phyloP scores from a whole-genome alignment of 2,888 invertebrate species.

The Xestoiulus laeticollis region DNA sequence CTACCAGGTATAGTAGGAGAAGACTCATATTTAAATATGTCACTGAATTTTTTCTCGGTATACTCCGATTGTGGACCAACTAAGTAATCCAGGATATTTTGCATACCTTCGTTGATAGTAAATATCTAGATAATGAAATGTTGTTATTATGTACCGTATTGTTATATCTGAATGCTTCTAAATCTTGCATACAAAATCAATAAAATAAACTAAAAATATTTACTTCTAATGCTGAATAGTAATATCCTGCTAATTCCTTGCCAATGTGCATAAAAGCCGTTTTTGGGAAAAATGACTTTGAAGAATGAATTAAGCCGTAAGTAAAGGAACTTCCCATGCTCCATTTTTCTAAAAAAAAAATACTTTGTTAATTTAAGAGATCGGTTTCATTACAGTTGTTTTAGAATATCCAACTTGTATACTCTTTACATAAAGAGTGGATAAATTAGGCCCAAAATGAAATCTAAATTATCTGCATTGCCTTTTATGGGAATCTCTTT shows the following conservation, averaged over 20 bases:
- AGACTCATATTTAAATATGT: slow-evolving; percentile 44
- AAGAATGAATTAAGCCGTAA: not conserved
- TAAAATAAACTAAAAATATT: not conserved
- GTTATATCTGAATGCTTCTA: not conserved
- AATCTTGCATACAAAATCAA: not conserved
- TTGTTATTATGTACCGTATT: not conserved
- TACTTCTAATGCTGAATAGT: slow-evolving; percentile 51
- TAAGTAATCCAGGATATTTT: slow-evolving; percentile 48
- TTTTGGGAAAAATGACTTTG: slow-evolving; percentile 34
- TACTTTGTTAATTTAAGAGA: no score
- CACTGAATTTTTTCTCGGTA: slow-evolving; percentile 7
- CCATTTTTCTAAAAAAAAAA: slow-evolving; percentile 45
- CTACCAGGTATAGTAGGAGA: not conserved
- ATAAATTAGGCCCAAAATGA: no score
- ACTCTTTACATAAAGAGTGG: no score
- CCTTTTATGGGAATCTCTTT: no score
- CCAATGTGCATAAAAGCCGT: not conserved
- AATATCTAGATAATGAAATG: slow-evolving; percentile 36
- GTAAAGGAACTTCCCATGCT: slow-evolving; percentile 23
- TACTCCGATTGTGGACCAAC: slow-evolving; percentile 50
- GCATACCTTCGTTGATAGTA: slow-evolving; percentile 45
- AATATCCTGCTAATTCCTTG: slow-evolving; percentile 44
- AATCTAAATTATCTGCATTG: no score
- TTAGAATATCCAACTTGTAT: no score
- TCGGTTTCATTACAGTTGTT: no score